phyloP scores from a whole-genome alignment of 2,113 vertebrate genomes.

The Cavia porcellus region DNA sequence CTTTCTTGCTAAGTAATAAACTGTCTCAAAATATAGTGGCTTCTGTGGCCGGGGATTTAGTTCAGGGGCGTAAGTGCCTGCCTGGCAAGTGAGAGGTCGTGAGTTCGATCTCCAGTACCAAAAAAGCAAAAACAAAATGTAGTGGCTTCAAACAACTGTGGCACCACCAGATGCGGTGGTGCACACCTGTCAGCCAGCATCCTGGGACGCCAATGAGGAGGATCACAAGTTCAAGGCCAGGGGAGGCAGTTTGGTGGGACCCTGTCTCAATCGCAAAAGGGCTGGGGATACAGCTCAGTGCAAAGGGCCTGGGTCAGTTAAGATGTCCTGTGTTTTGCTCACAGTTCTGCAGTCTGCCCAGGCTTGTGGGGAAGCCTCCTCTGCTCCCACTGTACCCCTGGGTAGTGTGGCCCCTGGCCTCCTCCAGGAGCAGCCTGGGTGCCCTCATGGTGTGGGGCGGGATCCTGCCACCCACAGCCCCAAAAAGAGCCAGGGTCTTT shows the following conservation, averaged over 20 bases:
- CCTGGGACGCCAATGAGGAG: not conserved
- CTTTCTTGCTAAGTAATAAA: not conserved
- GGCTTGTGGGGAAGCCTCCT: not conserved
- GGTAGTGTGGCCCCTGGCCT: fast-evolving
- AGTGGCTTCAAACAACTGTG: not conserved
- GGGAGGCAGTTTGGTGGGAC: not conserved
- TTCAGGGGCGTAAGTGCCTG: too few relatives aligned
- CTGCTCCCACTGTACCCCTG: fast-evolving
- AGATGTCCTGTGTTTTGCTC: not conserved
- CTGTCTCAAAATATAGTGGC: not conserved
- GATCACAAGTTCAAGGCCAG: not conserved
- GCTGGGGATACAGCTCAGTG: not conserved
- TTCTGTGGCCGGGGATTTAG: too few relatives aligned
- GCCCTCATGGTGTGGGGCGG: not conserved
- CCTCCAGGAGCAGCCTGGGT: not conserved
- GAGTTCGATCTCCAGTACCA: too few relatives aligned
- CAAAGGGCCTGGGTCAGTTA: not conserved
- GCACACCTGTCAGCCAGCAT: not conserved
- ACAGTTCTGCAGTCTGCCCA: not conserved
- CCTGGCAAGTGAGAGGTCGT: too few relatives aligned
- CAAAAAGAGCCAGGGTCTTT: not conserved
- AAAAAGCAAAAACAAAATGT: too few relatives aligned
- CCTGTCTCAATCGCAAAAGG: not conserved
- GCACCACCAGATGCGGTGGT: not conserved
- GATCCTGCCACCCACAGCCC: not conserved